Evolutionary conservation across 2,888 invertebrate species (phyloP).

Genomic region (Charanyca ferruginea): DNA sequence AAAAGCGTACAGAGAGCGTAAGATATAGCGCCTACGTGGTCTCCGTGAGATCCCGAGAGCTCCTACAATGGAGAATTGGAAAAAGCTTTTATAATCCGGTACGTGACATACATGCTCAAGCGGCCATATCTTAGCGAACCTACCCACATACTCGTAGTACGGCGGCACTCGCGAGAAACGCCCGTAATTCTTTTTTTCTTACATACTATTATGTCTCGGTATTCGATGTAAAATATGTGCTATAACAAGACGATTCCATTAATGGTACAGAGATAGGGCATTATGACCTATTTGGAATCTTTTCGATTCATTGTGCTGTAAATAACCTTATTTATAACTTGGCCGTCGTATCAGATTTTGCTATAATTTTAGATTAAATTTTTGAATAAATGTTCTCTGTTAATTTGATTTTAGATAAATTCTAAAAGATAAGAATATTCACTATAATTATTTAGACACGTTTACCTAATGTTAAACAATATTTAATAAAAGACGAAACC

Average conservation of each 20-base stretch:
- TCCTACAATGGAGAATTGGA: slow-evolving; percentile 90
- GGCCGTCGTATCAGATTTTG: slow-evolving; percentile 27
- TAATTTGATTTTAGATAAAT: slow-evolving; percentile 31
- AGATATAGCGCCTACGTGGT: slow-evolving; percentile 91
- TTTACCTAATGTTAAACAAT: not conserved
- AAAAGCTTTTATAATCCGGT: slow-evolving; percentile 91
- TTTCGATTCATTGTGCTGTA: slow-evolving; percentile 10
- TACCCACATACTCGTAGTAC: slow-evolving; percentile 67
- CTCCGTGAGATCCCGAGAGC: slow-evolving; percentile 84
- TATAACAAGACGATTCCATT: slow-evolving; percentile 47
- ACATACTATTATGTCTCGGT: slow-evolving; percentile 71
- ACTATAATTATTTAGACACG: slow-evolving; percentile 25
- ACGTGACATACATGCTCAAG: slow-evolving; percentile 89
- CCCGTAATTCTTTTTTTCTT: slow-evolving; percentile 75
- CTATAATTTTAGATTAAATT: slow-evolving; percentile 28
- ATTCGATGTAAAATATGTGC: slow-evolving; percentile 61
- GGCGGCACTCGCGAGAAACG: slow-evolving; percentile 57
- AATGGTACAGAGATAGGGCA: slow-evolving; percentile 29
- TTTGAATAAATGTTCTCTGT: slow-evolving; percentile 17
- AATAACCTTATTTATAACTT: slow-evolving; percentile 24
- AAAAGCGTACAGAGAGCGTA: slow-evolving; percentile 89
- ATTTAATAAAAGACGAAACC: not conserved
- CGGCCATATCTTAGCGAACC: slow-evolving; percentile 76
- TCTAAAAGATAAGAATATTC: not conserved
- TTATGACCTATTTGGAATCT: slow-evolving; percentile 16